Base-by-base conservation (phyloP, 1,140 invertebrate genomes). In the Achroia grisella region DNA sequence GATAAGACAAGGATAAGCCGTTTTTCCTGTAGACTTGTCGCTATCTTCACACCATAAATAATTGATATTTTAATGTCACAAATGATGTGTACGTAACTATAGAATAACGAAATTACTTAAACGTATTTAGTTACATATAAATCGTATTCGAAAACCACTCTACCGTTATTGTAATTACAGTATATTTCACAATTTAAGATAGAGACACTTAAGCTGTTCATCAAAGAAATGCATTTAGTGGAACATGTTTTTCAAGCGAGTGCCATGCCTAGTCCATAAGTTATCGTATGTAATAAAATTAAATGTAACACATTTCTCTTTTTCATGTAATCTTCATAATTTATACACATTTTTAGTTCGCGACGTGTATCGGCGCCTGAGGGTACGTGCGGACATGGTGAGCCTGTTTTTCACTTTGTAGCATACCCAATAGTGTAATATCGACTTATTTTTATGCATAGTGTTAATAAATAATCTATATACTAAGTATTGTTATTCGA, bases 51-150 rank as follows among this genome's bases (percentile, higher is more conserved):
- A 67, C 78, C 65, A 79, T 85, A 85, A 82, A 85, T 85, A 82
- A 85, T 85, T 81, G 78, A 85, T 85, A 85, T 85, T 85, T 81
- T 82, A 85, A 80, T 85, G 78, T 85, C 81, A 85, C 81, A 82
- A 82, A 84, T 81, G 77, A 81, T 84, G 75, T 81, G 80, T 78
- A 77, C 77, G 77, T 84, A 80, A 78, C 71, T 80, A 73, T 58
- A 50, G 69, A 69, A 65, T 57, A 43, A 35, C 51, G 43, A 41
- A 52, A 33, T 43, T 23, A 37, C 39, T 50, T 45, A 71, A 68
- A 65, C 36, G 50, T 36, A 44, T 55, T 60, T 55, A 68, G 28
- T 28, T 36, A 13, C 52, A 29, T 12, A 15, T n/a, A 8, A 39
- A 39, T 11, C 5, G 5, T 11, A 27, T 39, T 39, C 15, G 3